These are phyloP conservation scores for Zonitis immaculata DNA, from an alignment of 2,888 invertebrate species.

Conservation along the genomic window DNA sequence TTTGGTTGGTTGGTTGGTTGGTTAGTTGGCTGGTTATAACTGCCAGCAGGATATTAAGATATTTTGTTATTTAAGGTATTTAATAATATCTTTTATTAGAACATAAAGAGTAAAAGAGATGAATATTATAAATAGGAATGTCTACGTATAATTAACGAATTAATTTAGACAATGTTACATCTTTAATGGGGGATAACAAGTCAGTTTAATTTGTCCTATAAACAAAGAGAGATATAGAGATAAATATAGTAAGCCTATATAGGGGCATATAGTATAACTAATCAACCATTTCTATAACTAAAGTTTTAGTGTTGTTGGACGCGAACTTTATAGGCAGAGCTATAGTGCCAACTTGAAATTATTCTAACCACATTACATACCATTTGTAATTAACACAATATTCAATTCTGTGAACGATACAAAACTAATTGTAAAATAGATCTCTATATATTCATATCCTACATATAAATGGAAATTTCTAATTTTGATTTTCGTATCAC, in stretches of 20 bases:
- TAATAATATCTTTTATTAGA: constrained; percentile 11
- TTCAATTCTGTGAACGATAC: no score
- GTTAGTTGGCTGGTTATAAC: constrained; percentile 12
- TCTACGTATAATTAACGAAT: constrained; percentile 17
- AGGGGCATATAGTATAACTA: constrained; percentile 10
- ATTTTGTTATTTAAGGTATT: constrained; percentile 18
- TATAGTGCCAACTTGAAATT: not conserved
- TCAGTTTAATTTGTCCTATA: constrained; percentile 16
- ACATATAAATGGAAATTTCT: no score
- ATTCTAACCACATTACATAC: not conserved
- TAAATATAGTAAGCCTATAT: no score
- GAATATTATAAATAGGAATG: constrained; percentile 16
- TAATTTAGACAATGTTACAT: constrained; percentile 17
- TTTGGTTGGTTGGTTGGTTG: no score
- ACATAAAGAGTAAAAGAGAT: constrained; percentile 6
- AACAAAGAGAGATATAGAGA: not conserved
- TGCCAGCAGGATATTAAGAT: constrained; percentile 21
- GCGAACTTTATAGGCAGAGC: not conserved
- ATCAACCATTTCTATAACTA: constrained; percentile 6
- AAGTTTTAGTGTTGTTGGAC: not conserved
- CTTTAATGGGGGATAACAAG: constrained; percentile 18
- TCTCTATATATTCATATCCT: no score
- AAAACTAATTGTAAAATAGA: no score
- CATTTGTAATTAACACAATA: not conserved
- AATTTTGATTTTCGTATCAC: no score